Evolutionary conservation across 2,797 vertebrate species (phyloP), one percentile per base, ranked within the genome.

Genomic region (Gymnoscopelus braueri): DNA sequence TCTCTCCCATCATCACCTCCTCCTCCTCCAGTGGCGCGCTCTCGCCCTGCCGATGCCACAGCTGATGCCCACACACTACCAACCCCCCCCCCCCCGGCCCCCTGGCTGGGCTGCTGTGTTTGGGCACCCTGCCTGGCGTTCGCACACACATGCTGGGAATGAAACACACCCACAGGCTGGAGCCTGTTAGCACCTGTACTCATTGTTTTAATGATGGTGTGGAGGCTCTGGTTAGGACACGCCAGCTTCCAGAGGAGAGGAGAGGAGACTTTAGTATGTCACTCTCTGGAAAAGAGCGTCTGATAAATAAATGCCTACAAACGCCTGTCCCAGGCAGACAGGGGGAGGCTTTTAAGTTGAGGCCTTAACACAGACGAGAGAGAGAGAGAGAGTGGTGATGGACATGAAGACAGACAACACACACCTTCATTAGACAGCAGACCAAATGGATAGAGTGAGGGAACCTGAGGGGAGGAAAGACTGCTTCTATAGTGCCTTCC

Each of bases 151-250:
- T 7, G 7, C 35, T 6, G 5, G 7, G 4, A 35, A 35, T 19
- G 19, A 35, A 4, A 35, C 5, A 35, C 35, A 39, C 35, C 35
- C 35, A 39, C 35, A 39, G 35, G 35, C 35, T 7, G 35, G 35
- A 39, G 5, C 7, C 35, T 39, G 35, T 39, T 39, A 39, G 35
- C 6, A 39, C 32, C 32, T 4, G 6, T 8, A 95, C 92, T 95
- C 94, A 94, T 92, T 75, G 95, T 95, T 96, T 95, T 97, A 97
- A 97, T 98, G 94, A 96, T 90, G 89, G 95, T 93, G 91, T 94
- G 93, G 95, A 89, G 94, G 88, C 50, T 87, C 60, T 19, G 19
- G 19, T 19, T 19, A 19, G 19, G 19, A 19, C 19, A 88, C 87
- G 91, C 90, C 89, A 87, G 87, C 83, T 82, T 71, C 76, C 80